Base-by-base conservation (phyloP, 2,888 invertebrate species). In the Scelioninae gen. 1 region DNA sequence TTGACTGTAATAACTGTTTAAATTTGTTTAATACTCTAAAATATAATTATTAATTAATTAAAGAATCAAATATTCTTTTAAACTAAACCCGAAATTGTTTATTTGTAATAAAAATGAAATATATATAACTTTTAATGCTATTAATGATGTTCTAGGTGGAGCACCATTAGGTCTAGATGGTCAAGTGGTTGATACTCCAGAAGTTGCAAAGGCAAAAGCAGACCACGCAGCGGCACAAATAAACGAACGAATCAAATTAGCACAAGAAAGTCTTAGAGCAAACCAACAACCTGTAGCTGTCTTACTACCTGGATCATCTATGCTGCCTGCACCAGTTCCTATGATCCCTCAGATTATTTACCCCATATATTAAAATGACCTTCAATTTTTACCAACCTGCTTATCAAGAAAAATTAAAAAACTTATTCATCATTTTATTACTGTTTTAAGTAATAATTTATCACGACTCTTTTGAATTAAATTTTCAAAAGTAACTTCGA, bases 131-230 rank as follows among this genome's bases (percentile, higher is more conserved):
- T 1, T 23, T 2, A 23, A 23, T 23, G 23, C 4, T 23, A 1
- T 23, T 23, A 23, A 2, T 23, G 23, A 23, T 23, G 23, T 23
- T 16, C 16, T 47, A 80, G 75, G 63, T 29, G 62, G 62, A 8
- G 89, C 89, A n/a, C 88, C 89, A 31, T 71, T 89, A 55, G 88
- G 86, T 9, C 86, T 85, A 32, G 88, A 88, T 45, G 89, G 89
- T 23, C 82, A 87, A 11, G 86, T 89, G 0, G 85, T 90, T 2
- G 90, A 91, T 72, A 90, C 90, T 0, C 90, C 90, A 45, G 91
- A 91, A 81, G 91, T 93, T 9, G 92, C 91, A 29, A 93, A 91
- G 81, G 93, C 93, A 63, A 93, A 93, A 83, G 92, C 92, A 29
- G 92, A 90, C 23, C 93, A 93, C 86, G 89, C 92, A 6, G 90